A percentile compares a stretch with the other conserved stretches of the same genome.
phyloP scores from a whole-genome alignment of 2,888 invertebrate genomes.

The Pandemis corylana region DNA sequence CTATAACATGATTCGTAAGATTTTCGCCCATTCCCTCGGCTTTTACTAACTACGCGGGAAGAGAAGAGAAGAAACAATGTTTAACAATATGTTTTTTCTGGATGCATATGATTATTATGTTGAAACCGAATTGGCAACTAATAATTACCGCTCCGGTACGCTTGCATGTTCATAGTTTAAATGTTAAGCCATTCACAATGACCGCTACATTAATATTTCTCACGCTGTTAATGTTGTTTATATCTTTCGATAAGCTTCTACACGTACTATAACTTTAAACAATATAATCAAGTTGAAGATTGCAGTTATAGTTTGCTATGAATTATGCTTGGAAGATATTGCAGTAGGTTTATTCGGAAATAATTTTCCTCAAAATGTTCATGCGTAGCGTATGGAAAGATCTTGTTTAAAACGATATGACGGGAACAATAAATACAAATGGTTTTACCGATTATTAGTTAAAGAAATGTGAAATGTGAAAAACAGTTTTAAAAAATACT shows the following conservation, averaged over 20 bases:
- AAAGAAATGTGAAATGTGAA: no score
- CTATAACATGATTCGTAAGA: no score
- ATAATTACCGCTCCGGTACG: conserved; percentile 30
- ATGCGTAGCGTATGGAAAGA: not conserved
- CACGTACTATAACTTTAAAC: conserved; percentile 39
- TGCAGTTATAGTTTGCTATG: conserved; percentile 32
- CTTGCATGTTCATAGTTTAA: conserved; percentile 35
- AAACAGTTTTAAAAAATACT: no score
- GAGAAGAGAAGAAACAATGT: not conserved
- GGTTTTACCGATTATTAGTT: no score
- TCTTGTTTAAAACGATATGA: not conserved
- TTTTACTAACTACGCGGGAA: no score
- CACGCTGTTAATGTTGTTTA: conserved; percentile 41
- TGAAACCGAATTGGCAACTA: conserved; percentile 16
- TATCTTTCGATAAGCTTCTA: conserved; percentile 38
- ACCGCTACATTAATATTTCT: conserved; percentile 41
- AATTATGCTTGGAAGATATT: conserved; percentile 4
- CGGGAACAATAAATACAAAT: no score
- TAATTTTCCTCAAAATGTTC: not conserved
- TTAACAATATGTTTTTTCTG: not conserved
- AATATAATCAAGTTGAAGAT: conserved; percentile 35
- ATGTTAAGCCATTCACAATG: conserved; percentile 32
- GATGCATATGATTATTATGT: not conserved
- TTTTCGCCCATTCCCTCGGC: no score
- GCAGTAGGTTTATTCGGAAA: not conserved